Evolutionary conservation across 1,140 invertebrate species (phyloP), one percentile per base, ranked within the genome.

Genomic region (Drosophila sulfurigaster): DNA sequence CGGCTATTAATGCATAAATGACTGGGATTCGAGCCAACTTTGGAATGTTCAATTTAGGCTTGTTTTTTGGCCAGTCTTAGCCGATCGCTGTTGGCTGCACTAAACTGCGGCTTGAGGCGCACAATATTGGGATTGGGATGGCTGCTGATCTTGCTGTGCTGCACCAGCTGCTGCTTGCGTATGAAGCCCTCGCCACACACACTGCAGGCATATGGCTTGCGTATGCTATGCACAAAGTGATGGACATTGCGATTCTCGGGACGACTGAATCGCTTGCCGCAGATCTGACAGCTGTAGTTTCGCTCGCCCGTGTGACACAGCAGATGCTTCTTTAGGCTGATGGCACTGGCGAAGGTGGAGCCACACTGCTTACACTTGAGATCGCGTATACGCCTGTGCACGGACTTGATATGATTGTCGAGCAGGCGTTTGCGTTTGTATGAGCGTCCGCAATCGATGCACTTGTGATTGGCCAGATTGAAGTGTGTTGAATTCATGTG

Each of bases 181-280:
- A 97, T 97, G 79, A 96, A 98, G 6, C 96, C 96, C 76, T 95
- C 94, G 2, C 96, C 96, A 83, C 97, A 98, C 1, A 96, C 95
- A 30, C 96, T 91, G 92, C 97, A 98, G 91, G 97, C 96, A 83
- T 97, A 98, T 0, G 96, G 96, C 79, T 97, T 97, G 86, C 97
- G 96, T 79, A 97, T 96, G 70, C 96, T 97, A 91, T 98, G 97
- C 46, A 97, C 95, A 92, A 97, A 97, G 48, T 96, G 94, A 91
- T 97, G 96, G 8, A 96, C 96, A 93, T 97, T 97, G 60, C 96
- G 94, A 91, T 97, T 97, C 92, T 97, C 97, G 48, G 96, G 94
- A 38, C 96, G 96, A 77, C 96, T 96, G 90, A 98, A 97, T 20
- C 95, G 94, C 91, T 97, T 97, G n/a, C 96, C 96, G 91, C 97